Conservation (phyloP, 2,113 vertebrate species). For the Coreoperca whiteheadi region DNA sequence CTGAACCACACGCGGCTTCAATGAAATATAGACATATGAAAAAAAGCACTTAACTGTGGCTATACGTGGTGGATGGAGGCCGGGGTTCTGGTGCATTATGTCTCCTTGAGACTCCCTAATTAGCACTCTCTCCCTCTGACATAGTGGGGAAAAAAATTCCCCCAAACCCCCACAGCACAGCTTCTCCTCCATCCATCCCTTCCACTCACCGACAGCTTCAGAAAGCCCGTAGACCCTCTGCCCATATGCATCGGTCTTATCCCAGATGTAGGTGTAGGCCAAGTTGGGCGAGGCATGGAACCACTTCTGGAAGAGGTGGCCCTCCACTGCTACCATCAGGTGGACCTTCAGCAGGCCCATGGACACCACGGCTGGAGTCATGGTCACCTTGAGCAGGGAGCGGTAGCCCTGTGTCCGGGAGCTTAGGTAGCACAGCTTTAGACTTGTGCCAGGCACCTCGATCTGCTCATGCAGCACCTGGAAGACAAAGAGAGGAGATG, state of each 20-base stretch:
- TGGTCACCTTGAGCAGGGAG: slow-evolving; percentile 96
- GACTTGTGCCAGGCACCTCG: slow-evolving; percentile 91
- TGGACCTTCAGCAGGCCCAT: slow-evolving; percentile 97
- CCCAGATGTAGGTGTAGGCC: slow-evolving; percentile 98
- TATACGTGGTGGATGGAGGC: slow-evolving; percentile 51
- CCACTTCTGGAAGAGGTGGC: slow-evolving; percentile 98
- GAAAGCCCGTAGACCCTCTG: slow-evolving; percentile 97
- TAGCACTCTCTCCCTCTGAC: slow-evolving; percentile 65
- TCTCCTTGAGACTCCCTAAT: slow-evolving; percentile 69
- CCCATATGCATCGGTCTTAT: slow-evolving; percentile 97
- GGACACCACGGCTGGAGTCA: slow-evolving; percentile 95
- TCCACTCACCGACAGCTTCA: slow-evolving; percentile 94
- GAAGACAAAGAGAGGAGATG: slow-evolving; percentile 70
- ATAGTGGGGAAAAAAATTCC: slow-evolving; percentile 35
- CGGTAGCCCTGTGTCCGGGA: slow-evolving; percentile 95
- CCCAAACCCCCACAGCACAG: not conserved
- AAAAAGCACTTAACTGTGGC: slow-evolving; percentile 68
- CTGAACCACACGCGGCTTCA: slow-evolving; percentile 66
- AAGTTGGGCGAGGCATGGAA: slow-evolving; percentile 97
- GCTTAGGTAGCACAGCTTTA: slow-evolving; percentile 96
- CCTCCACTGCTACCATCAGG: slow-evolving; percentile 98
- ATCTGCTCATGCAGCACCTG: slow-evolving; percentile 99
- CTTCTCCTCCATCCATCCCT: slow-evolving; percentile 5
- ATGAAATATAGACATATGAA: slow-evolving; percentile 73
- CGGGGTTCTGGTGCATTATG: slow-evolving; percentile 67